Evolutionary conservation across 2,888 invertebrate species (phyloP).

Genomic region (Lasioglossum figueresi): DNA sequence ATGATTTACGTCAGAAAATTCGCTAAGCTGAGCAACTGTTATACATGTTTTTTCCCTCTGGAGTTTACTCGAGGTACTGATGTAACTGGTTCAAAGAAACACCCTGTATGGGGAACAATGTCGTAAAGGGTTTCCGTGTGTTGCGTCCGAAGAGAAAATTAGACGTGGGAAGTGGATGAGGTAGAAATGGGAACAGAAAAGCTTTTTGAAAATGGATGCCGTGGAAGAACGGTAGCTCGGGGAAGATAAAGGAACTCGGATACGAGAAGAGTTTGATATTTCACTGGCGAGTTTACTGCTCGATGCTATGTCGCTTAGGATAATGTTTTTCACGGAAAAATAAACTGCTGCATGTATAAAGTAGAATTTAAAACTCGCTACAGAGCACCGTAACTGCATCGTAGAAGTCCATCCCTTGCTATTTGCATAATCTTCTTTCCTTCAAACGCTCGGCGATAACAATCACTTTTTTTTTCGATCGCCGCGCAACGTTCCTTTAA

Average conservation of each 20-base stretch:
- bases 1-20: not conserved
- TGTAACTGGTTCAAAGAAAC: not conserved
- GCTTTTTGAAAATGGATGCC: constrained; percentile 26
- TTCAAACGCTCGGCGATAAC: not conserved
- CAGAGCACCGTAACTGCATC: not conserved
- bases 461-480: not conserved
- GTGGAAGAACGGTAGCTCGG: not conserved
- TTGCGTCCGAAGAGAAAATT: constrained; percentile 5
- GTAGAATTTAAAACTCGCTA: not conserved
- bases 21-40: not conserved
- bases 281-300: constrained; percentile 2
- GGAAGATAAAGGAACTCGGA: not conserved
- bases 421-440: constrained; percentile 17
- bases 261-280: not conserved
- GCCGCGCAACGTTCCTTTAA: not conserved
- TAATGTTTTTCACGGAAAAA: not conserved
- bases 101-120: not conserved
- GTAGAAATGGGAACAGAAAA: not conserved
- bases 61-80: not conserved
- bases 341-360: not conserved
- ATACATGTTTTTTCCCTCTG: not conserved
- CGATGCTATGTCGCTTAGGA: constrained; percentile 3
- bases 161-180: not conserved
- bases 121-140: not conserved
- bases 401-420: not conserved